Evolutionary conservation across 2,797 vertebrate genomes (phyloP).

Genomic region (Gorsachius magnificus): DNA sequence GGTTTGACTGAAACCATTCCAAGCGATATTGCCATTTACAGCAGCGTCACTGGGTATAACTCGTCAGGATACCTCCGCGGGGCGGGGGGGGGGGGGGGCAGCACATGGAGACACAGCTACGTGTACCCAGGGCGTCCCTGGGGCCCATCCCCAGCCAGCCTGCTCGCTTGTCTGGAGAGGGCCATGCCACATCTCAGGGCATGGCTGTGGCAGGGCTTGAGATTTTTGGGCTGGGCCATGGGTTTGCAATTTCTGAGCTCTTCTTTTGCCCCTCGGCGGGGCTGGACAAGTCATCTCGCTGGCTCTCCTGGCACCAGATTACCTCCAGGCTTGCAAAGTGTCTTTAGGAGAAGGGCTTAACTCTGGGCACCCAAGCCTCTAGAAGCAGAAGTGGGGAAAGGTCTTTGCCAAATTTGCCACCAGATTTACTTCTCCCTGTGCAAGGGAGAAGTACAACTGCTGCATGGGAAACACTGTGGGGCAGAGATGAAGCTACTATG

Average conservation of each 20-base stretch:
- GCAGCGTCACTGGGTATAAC: not conserved
- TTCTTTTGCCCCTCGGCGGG: not conserved
- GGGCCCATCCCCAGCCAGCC: not conserved
- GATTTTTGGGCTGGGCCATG: not conserved
- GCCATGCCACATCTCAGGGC: not conserved
- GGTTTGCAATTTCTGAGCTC: not conserved
- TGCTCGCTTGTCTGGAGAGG: rapidly evolving
- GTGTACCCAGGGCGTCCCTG: rapidly evolving
- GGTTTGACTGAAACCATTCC: conserved; percentile 19
- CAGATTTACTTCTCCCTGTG: not conserved
- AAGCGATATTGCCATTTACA: not conserved
- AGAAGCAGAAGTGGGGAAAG: not conserved
- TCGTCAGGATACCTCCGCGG: rapidly evolving
- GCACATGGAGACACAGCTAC: rapidly evolving
- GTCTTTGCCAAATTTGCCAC: not conserved
- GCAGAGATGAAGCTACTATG: not conserved
- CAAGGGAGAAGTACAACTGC: not conserved
- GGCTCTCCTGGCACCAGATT: not conserved
- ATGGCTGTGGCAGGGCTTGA: rapidly evolving
- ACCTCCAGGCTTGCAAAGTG: not conserved
- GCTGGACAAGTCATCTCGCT: not conserved
- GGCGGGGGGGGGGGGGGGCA: not conserved
- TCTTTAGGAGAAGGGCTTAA: not conserved
- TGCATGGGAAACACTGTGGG: not conserved
- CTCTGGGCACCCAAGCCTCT: not conserved